Conservation (phyloP, 1,140 invertebrate genomes). For the Drosophila malerkotliana region DNA sequence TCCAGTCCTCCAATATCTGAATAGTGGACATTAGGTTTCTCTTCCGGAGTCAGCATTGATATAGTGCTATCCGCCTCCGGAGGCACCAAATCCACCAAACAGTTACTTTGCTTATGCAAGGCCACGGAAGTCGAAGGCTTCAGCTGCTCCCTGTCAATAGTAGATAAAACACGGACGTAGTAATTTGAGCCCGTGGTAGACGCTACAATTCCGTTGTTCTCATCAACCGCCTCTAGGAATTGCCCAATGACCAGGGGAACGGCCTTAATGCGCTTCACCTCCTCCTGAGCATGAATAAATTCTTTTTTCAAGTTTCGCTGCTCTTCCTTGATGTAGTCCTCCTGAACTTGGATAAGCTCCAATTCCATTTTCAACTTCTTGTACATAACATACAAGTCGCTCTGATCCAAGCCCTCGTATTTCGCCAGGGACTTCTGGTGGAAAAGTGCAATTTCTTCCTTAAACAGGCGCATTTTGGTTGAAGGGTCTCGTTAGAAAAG, state of each 20-base stretch:
- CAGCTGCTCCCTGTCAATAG: conserved; percentile 96
- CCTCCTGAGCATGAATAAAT: conserved; percentile 98
- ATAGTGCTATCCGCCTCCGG: conserved; percentile 99
- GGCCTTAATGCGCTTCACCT: conserved; percentile 98
- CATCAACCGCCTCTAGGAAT: conserved; percentile 98
- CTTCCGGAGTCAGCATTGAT: conserved; percentile 95
- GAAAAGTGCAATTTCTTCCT: conserved; percentile 18
- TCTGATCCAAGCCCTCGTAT: conserved; percentile 91
- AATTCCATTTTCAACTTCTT: conserved; percentile 85
- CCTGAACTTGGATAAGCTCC: conserved; percentile 89
- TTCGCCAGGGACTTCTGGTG: conserved; percentile 48
- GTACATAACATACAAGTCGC: conserved; percentile 97
- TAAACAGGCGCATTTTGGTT: conserved; percentile 16
- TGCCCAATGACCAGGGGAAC: conserved; percentile 99
- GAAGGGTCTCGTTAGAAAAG: not conserved
- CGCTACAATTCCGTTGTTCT: conserved; percentile 97
- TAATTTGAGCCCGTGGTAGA: conserved; percentile 96
- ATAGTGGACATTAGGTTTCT: conserved; percentile 98
- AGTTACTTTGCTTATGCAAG: conserved; percentile 98
- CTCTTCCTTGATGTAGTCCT: conserved; percentile 99
- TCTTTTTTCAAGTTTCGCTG: conserved; percentile 99
- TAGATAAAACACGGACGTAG: conserved; percentile 97
- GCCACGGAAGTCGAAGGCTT: conserved; percentile 99
- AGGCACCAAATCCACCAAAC: conserved; percentile 97
- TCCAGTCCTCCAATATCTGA: conserved; percentile 99